Conservation (phyloP, 2,797 vertebrate genomes). For the Apodemus agrarius region DNA sequence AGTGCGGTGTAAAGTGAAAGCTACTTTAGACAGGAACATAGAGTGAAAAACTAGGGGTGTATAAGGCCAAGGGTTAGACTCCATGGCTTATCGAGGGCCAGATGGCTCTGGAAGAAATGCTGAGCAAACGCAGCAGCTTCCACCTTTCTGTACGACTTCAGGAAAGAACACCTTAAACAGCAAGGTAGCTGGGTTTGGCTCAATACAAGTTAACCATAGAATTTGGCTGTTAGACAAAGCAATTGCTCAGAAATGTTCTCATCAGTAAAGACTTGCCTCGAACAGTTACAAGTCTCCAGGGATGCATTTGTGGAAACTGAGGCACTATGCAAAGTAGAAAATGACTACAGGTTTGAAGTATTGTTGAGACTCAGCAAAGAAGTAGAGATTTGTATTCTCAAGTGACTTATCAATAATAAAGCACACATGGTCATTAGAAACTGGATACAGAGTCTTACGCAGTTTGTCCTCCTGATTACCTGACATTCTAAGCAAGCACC, state of each 20-base stretch:
- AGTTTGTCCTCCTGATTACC: conserved; percentile 28
- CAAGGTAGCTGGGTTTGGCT: background rate
- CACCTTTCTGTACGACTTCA: background rate
- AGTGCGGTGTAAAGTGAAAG: conserved; percentile 31
- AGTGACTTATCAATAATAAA: conserved; percentile 50
- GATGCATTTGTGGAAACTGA: conserved; percentile 49
- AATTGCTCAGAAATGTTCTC: conserved; percentile 26
- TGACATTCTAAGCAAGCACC: conserved; percentile 53
- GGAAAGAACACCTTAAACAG: background rate
- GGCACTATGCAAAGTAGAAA: conserved; percentile 24
- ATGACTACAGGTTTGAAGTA: background rate
- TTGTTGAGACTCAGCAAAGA: background rate
- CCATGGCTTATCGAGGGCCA: conserved; percentile 34
- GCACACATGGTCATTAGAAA: background rate
- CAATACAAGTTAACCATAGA: background rate
- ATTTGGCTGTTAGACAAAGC: background rate
- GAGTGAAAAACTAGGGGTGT: background rate
- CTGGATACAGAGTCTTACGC: conserved; percentile 52
- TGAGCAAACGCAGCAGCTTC: background rate
- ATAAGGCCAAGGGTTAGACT: background rate
- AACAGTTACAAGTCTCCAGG: background rate
- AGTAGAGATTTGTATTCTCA: background rate
- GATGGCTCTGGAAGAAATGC: background rate
- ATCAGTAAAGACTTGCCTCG: background rate
- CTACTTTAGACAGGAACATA: conserved; percentile 45